Evolutionary conservation across 2,113 vertebrate genomes (phyloP).

Genomic region (Mola mola): DNA sequence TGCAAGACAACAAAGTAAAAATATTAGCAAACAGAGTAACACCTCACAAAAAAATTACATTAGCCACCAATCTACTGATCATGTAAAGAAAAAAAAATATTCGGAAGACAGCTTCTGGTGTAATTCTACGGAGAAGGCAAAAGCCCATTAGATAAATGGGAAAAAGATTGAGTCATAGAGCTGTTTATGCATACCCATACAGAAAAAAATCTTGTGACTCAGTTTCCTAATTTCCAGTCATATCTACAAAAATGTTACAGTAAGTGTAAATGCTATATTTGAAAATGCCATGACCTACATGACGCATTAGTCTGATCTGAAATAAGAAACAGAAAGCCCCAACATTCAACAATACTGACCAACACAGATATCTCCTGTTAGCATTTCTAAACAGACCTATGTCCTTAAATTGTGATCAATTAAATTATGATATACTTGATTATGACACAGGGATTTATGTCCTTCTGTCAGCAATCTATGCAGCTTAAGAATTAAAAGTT

Average conservation of each 20-base stretch:
- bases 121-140: too few relatives aligned
- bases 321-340: background rate
- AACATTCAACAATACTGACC: background rate
- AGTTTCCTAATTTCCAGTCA: slow-evolving; percentile 17
- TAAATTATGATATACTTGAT: too few relatives aligned
- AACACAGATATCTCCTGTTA: background rate
- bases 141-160: background rate
- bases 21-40: background rate
- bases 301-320: slow-evolving; percentile 5
- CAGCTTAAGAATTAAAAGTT: too few relatives aligned
- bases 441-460: too few relatives aligned
- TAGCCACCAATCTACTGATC: background rate
- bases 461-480: too few relatives aligned
- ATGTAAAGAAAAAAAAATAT: background rate
- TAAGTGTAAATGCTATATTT: slow-evolving; percentile 13
- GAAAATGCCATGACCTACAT: slow-evolving; percentile 18
- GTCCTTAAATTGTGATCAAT: slow-evolving; percentile 8
- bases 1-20: slow-evolving; percentile 23
- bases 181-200: too few relatives aligned
- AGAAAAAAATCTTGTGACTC: slow-evolving; percentile 14
- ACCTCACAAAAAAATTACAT: too few relatives aligned
- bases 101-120: too few relatives aligned
- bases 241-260: background rate
- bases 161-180: too few relatives aligned
- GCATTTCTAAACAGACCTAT: slow-evolving; percentile 4